phyloP scores from a whole-genome alignment of 2,113 vertebrate genomes.

The Gambusia affinis region DNA sequence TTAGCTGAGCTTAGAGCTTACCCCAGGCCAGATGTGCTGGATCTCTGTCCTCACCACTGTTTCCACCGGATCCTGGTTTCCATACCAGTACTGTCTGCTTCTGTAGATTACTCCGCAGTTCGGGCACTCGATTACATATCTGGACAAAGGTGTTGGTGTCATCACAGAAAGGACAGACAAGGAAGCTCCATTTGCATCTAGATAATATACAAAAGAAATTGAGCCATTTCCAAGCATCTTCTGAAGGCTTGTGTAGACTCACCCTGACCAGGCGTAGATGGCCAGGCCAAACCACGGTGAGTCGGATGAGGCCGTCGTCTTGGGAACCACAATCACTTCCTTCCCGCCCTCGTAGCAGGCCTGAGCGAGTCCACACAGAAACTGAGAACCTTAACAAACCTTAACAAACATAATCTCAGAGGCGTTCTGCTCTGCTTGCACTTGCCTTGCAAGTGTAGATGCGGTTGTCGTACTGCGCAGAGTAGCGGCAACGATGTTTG shows the following conservation, averaged over 20 bases:
- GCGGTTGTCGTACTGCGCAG: conserved; percentile 94
- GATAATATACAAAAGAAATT: background rate
- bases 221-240: background rate
- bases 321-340: conserved; percentile 96
- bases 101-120: conserved; percentile 96
- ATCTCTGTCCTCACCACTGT: conserved; percentile 98
- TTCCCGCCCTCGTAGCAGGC: conserved; percentile 96
- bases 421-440: background rate
- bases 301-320: conserved; percentile 98
- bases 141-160: conserved; percentile 57
- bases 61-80: conserved; percentile 99
- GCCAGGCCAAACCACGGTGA: conserved; percentile 98
- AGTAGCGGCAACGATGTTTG: conserved; percentile 93
- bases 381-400: background rate
- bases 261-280: conserved; percentile 99
- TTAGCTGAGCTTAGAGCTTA: conserved; percentile 69
- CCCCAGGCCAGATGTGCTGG: conserved; percentile 97
- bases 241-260: conserved; percentile 67
- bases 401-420: background rate
- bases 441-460: conserved; percentile 97
- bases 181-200: background rate
- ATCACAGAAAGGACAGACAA: background rate
- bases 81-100: conserved; percentile 98
- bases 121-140: conserved; percentile 97
- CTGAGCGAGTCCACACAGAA: conserved; percentile 73